These are phyloP conservation scores for Engraulis encrasicolus DNA, from an alignment of 2,113 vertebrate species.

Conservation along the genomic window DNA sequence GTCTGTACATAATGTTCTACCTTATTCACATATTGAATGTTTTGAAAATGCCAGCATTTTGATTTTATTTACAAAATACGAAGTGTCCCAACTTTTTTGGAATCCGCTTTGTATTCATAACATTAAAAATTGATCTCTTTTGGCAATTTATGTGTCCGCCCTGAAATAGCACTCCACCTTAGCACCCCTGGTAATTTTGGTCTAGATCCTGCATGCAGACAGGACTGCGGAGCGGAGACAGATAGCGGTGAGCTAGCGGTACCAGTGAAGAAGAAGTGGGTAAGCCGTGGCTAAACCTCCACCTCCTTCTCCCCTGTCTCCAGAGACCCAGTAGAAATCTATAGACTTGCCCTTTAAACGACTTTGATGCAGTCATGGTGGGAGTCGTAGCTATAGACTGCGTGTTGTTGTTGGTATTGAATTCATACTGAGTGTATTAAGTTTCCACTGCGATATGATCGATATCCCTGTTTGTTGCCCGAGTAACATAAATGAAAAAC, in stretches of 20 bases:
- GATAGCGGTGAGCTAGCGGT: too few species aligned
- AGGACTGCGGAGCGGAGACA: neutral
- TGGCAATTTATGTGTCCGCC: too few species aligned
- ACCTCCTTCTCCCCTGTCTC: neutral
- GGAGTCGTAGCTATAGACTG: neutral
- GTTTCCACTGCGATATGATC: neutral
- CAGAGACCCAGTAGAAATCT: neutral
- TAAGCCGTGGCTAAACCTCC: neutral
- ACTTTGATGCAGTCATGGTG: neutral
- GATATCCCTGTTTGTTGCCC: neutral
- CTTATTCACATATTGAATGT: too few species aligned
- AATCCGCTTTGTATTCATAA: too few species aligned
- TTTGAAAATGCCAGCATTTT: too few species aligned
- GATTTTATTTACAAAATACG: too few species aligned
- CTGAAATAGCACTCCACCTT: neutral
- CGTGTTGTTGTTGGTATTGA: neutral
- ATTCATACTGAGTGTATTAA: neutral
- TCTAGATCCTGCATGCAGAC: neutral
- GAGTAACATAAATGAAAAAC: neutral
- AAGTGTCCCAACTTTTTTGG: too few species aligned
- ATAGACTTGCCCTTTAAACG: conserved; percentile 9
- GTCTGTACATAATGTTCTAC: too few species aligned
- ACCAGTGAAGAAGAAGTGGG: neutral
- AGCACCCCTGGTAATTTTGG: neutral
- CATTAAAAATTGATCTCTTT: too few species aligned